Conservation (phyloP, 1,140 invertebrate species). For the Diplogasteroides magnus region DNA sequence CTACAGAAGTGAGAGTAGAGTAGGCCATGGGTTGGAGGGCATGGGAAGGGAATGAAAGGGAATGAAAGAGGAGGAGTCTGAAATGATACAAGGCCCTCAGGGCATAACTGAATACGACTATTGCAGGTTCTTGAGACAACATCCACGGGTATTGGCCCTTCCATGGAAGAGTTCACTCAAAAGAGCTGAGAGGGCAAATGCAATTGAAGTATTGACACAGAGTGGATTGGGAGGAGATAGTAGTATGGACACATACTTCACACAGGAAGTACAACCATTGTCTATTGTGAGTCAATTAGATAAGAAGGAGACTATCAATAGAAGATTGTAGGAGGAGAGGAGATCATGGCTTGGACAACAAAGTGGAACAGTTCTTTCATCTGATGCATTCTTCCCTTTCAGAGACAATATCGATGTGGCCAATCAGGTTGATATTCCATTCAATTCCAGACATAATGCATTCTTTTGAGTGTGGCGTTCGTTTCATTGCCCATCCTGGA, state of each 20-base stretch:
- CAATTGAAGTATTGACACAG: constrained; percentile 88
- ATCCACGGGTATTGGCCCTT: constrained; percentile 77
- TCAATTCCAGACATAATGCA: too few relatives aligned
- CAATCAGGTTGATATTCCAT: too few relatives aligned
- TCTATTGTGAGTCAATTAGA: constrained; percentile 30
- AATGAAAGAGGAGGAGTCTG: too few relatives aligned
- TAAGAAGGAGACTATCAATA: neutral
- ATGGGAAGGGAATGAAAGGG: too few relatives aligned
- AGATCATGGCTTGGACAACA: constrained; percentile 74
- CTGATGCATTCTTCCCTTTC: constrained; percentile 97
- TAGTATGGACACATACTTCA: constrained; percentile 39
- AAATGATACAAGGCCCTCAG: too few relatives aligned
- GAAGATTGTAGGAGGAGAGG: constrained; percentile 62
- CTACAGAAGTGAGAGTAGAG: neutral
- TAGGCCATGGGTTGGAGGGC: too few relatives aligned
- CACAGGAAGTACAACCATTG: constrained; percentile 42
- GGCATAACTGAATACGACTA: too few relatives aligned
- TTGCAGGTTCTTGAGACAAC: constrained; percentile 80
- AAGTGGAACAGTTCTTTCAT: constrained; percentile 81
- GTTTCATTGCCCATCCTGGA: constrained; percentile 82
- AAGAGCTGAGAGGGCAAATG: constrained; percentile 86
- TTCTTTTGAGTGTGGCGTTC: constrained; percentile 77
- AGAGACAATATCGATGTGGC: constrained; percentile 94
- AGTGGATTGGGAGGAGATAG: constrained; percentile 56
- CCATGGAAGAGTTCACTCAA: constrained; percentile 82